Base-by-base conservation (phyloP, 1,140 invertebrate genomes). In the Drosophila murphyi region DNA sequence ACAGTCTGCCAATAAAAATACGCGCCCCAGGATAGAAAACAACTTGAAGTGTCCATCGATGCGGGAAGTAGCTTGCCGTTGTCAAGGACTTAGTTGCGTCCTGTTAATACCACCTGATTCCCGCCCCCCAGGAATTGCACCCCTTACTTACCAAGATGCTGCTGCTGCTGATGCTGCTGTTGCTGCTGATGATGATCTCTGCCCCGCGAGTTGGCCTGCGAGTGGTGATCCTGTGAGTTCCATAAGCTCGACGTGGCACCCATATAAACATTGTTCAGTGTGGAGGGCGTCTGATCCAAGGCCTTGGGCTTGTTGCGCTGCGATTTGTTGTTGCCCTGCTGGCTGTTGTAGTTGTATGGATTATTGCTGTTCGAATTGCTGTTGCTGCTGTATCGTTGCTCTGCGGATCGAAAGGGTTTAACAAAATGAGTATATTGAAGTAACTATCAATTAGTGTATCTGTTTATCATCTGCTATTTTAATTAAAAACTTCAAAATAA, bases 161-260 rank as follows among this genome's bases (percentile, higher is more conserved):
- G 75, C 34, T 72, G 72, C 29, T 59, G 80, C 29, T 73, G 79
- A 5, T 79, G 78, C 5, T 80, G 78, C 4, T 78, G 20, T 50
- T 86, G 82, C n/a, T 81, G 81, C 35, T 85, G 82, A 20, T 86
- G 78, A 31, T 87, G 85, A 88, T 88, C 85, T 60, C 85, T 74
- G 56, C 85, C 80, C 7, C 85, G 41, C 5, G 62, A 47, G n/a
- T 68, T 76, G 32, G 78, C 37, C 45, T 70, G 62, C 31, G 75
- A 51, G 29, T 75, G 68, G 60, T 88, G 90, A 76, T 90, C 90
- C 67, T 92, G 90, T 31, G 88, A 75, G 64, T 92, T 92, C 85
- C 82, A 92, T 68, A 92, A 70, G 48, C 88, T 92, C 55, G 90
- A 92, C 56, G 88, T 91, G 60, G 85, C 90, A 4, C 85, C 83